These are phyloP conservation scores for Lycopodina hypogea DNA, from an alignment of 37 sponge, comb jelly and placozoan genomes.

Conservation along the genomic window DNA sequence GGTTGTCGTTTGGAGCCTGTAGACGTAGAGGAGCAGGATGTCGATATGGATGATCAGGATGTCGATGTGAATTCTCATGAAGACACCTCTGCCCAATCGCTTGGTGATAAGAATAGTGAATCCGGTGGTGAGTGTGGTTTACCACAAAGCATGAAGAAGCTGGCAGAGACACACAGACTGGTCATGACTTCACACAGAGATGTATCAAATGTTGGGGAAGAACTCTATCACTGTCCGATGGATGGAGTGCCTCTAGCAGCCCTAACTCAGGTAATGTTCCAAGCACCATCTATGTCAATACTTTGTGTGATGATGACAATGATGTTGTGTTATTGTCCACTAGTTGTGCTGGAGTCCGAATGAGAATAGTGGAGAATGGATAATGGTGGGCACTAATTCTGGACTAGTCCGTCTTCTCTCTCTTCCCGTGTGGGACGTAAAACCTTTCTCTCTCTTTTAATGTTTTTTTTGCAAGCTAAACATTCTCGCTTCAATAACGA, in stretches of 20 bases:
- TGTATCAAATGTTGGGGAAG: not conserved
- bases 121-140: too few species aligned
- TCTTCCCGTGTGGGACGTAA: not conserved
- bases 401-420: conserved; percentile 29
- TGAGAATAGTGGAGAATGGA: conserved; percentile 22
- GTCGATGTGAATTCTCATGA: too few species aligned
- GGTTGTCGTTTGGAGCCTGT: not conserved
- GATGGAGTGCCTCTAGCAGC: conserved; percentile 6
- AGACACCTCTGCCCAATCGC: too few species aligned
- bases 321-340: not conserved
- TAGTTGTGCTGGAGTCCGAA: conserved; percentile 47
- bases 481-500: too few species aligned
- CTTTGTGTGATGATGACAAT: not conserved
- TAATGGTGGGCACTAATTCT: conserved; percentile 22
- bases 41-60: too few species aligned
- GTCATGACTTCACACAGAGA: not conserved
- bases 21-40: not conserved
- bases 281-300: not conserved
- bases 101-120: too few species aligned
- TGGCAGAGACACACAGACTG: conserved; percentile 3
- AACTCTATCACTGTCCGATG: not conserved
- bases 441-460: not conserved
- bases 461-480: too few species aligned
- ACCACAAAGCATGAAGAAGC: conserved; percentile 5
- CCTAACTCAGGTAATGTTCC: conserved; percentile 2